These are phyloP conservation scores for Hipposideros armiger DNA, from an alignment of 2,113 vertebrate species.

Conservation along the genomic window DNA sequence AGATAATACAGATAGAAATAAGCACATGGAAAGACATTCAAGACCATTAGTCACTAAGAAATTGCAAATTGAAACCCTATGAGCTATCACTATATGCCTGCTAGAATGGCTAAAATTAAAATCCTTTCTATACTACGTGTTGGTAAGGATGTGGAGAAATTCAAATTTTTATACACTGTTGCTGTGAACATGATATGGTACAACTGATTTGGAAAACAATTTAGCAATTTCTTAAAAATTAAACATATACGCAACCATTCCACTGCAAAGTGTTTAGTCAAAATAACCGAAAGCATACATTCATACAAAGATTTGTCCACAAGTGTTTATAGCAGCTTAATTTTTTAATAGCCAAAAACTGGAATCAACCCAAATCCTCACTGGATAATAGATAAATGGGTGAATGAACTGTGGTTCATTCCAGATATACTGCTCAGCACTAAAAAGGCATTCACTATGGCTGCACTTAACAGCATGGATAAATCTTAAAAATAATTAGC, in stretches of 20 bases:
- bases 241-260: background rate
- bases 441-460: background rate
- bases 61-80: background rate
- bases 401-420: background rate
- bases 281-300: background rate
- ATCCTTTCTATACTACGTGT: background rate
- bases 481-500: background rate
- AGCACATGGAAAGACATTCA: background rate
- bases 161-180: background rate
- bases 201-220: background rate
- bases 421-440: background rate
- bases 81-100: background rate
- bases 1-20: background rate
- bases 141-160: background rate
- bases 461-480: background rate
- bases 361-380: background rate
- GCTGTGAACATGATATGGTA: background rate
- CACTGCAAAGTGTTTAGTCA: background rate
- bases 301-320: background rate
- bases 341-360: background rate
- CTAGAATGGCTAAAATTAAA: background rate
- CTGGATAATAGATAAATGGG: background rate
- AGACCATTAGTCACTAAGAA: background rate
- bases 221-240: background rate
- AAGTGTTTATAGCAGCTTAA: background rate